phyloP scores from a whole-genome alignment of 2,888 invertebrate genomes.

The Oasisia sp. region DNA sequence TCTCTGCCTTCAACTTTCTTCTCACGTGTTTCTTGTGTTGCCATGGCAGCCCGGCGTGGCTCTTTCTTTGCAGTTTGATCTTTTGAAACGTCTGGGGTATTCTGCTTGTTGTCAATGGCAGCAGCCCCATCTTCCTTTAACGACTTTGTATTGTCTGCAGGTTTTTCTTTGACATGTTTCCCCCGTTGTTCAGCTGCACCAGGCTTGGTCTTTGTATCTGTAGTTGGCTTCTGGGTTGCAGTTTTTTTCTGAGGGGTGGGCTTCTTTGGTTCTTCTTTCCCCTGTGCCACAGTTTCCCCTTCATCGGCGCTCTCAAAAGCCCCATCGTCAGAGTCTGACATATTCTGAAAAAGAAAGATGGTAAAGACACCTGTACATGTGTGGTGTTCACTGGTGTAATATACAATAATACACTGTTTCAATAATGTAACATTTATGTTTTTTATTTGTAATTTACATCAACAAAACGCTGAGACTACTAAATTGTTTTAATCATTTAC shows the following conservation, averaged over 20 bases:
- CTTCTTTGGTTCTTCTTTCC: not conserved
- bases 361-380: not conserved
- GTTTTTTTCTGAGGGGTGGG: not conserved
- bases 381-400: too few relatives aligned
- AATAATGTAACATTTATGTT: not conserved
- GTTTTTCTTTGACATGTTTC: slow-evolving; percentile 26
- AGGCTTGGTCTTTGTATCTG: slow-evolving; percentile 6
- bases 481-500: too few relatives aligned
- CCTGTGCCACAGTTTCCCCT: slow-evolving; percentile 45
- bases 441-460: not conserved
- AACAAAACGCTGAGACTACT: too few relatives aligned
- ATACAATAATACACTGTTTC: not conserved
- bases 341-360: not conserved
- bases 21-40: not conserved
- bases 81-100: not conserved
- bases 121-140: not conserved
- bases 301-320: slow-evolving; percentile 64
- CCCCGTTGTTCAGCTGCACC: slow-evolving; percentile 19
- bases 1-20: slow-evolving; percentile 23
- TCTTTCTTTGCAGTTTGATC: not conserved
- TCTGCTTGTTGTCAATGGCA: too few relatives aligned
- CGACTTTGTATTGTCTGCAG: slow-evolving; percentile 19
- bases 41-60: not conserved
- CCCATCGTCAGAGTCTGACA: slow-evolving; percentile 43
- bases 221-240: not conserved